phyloP scores from a whole-genome alignment of 2,888 invertebrate genomes.

The Pilophorus perplexus region DNA sequence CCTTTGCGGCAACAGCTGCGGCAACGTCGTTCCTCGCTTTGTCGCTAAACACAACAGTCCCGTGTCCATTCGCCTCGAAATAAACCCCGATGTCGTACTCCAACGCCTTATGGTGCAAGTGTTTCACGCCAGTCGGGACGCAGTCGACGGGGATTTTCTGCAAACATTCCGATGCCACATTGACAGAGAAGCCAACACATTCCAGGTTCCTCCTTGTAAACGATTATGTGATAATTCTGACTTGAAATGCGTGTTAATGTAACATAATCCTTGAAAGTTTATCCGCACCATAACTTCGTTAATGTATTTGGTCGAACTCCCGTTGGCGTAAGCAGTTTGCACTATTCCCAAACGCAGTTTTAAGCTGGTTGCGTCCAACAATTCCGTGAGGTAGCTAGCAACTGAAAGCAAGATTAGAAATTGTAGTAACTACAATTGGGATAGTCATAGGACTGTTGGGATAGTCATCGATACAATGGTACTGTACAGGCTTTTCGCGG shows the following conservation, averaged over 20 bases:
- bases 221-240: background rate
- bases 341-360: constrained; percentile 81
- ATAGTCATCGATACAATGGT: too few species aligned
- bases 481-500: too few species aligned
- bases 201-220: too few species aligned
- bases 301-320: constrained; percentile 91
- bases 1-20: too few species aligned
- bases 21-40: constrained; percentile 61
- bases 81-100: constrained; percentile 94
- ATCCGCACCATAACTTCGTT: constrained; percentile 65
- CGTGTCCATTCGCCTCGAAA: constrained; percentile 99
- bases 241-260: background rate
- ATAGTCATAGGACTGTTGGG: too few species aligned
- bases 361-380: constrained; percentile 56
- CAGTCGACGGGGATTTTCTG: constrained; percentile 88
- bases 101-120: constrained; percentile 86
- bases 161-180: constrained; percentile 51
- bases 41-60: constrained; percentile 83
- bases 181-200: too few species aligned
- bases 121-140: constrained; percentile 93
- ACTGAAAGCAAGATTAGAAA: constrained; percentile 56
- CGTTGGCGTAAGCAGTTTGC: constrained; percentile 99
- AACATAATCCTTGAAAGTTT: too few species aligned
- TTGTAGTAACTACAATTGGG: too few species aligned
- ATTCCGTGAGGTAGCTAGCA: constrained; percentile 60